phyloP scores from a whole-genome alignment of 1,140 invertebrate species.

The Euura saliciscinereae region DNA sequence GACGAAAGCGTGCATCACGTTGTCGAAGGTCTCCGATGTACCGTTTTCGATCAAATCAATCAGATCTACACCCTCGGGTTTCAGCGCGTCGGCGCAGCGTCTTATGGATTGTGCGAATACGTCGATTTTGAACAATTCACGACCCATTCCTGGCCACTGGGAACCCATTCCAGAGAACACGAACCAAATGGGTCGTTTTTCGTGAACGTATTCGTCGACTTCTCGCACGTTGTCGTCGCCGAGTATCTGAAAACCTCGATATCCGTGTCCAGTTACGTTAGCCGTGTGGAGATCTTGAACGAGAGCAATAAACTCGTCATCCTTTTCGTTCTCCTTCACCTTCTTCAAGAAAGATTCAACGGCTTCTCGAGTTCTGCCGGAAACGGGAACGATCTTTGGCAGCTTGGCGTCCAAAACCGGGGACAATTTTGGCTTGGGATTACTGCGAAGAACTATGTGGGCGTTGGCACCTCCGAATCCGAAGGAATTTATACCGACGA shows the following conservation, averaged over 20 bases:
- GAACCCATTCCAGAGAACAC: slow-evolving; percentile 97
- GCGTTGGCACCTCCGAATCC: slow-evolving; percentile 98
- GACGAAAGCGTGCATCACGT: slow-evolving; percentile 88
- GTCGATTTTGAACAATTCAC: slow-evolving; percentile 80
- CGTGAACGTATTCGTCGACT: slow-evolving; percentile 48
- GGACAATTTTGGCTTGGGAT: slow-evolving; percentile 71
- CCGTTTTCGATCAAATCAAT: slow-evolving; percentile 80
- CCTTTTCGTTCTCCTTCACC: slow-evolving; percentile 63
- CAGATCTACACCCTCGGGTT: slow-evolving; percentile 80
- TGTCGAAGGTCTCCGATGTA: slow-evolving; percentile 77
- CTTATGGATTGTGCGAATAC: slow-evolving; percentile 80
- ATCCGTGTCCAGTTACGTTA: slow-evolving; percentile 73
- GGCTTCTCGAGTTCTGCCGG: slow-evolving; percentile 85
- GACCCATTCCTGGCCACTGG: slow-evolving; percentile 95
- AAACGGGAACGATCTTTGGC: slow-evolving; percentile 78
- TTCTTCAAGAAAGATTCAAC: slow-evolving; percentile 73
- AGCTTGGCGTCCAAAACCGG: slow-evolving; percentile 59
- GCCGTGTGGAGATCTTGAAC: slow-evolving; percentile 75
- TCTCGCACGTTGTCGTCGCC: slow-evolving; percentile 56
- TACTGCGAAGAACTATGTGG: slow-evolving; percentile 84
- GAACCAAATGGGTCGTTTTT: slow-evolving; percentile 87
- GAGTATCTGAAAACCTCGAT: slow-evolving; percentile 79
- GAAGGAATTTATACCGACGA: slow-evolving; percentile 92
- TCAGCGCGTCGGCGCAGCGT: slow-evolving; percentile 76
- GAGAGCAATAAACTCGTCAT: slow-evolving; percentile 80